Base-by-base conservation (phyloP, 2,888 invertebrate species). In the Pseudoips prasinana region DNA sequence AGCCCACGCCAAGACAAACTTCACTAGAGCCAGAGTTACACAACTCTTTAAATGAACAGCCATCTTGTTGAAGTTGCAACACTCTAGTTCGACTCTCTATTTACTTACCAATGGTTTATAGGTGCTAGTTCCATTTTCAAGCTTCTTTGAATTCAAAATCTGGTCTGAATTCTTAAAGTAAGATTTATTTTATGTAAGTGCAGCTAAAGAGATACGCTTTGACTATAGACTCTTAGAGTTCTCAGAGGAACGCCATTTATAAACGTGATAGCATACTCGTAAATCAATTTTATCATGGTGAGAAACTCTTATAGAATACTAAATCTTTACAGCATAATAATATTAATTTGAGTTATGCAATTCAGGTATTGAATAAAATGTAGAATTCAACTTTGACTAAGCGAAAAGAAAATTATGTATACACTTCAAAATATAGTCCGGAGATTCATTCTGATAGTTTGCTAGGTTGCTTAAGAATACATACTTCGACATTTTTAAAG, bases 1-100 rank as follows among this genome's bases (percentile, higher is more conserved):
- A 43, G 43, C 52, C 50, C 36, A 49, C 58, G 56, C 52, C 37
- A 57, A 58, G 66, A 61, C 50, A 56, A 74, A 75, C 66, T 73
- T 71, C 40, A 46, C 31, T 46, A 39, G 47, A 60, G 58, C 45
- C 55, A 62, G 46, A 58, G 65, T 70, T 67, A 60, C 50, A 57
- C 58, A 64, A 70, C 65, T 75, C 73, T 73, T 69, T 70, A 75
- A 73, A 72, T 70, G 74, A 73, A 68, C 71, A 69, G 56, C 64
- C 64, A 55, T 53, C 64, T 64, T 63, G 65, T 63, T 64, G 55
- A 39, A 67, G 60, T 65, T 64, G 51, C 58, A 53, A 56, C 62
- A 64, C 61, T 66, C 50, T 50, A 52, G 63, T 57, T 47, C 47
- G 41, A 38, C 58, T 63, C 47, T 53, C 50, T 70, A 59, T 72